phyloP scores from a whole-genome alignment of 1,140 invertebrate species.

The Uloborus diversus region DNA sequence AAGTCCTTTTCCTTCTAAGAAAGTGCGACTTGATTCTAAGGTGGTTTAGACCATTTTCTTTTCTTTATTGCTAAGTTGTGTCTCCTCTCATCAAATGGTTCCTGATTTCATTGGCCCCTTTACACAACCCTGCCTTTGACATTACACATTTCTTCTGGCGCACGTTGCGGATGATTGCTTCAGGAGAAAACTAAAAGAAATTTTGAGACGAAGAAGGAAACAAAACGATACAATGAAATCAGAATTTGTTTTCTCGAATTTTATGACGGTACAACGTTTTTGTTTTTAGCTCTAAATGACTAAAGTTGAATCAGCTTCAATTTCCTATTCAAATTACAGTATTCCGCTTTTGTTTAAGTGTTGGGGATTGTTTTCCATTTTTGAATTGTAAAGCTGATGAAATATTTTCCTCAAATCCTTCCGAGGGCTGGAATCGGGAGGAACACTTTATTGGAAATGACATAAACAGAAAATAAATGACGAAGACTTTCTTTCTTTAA shows the following conservation, averaged over 20 bases:
- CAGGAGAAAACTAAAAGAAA: conserved; percentile 19
- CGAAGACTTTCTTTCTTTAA: too few relatives aligned
- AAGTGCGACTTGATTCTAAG: conserved; percentile 1
- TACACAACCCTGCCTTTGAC: background rate
- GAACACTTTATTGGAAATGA: too few relatives aligned
- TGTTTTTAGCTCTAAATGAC: background rate
- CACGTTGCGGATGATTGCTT: conserved; percentile 23
- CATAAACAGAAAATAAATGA: too few relatives aligned
- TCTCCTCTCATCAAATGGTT: conserved; percentile 37
- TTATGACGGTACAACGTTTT: background rate
- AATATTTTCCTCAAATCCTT: too few relatives aligned
- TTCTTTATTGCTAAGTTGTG: conserved; percentile 30
- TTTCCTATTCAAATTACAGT: background rate
- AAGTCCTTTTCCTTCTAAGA: conserved; percentile 49
- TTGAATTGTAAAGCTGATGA: too few relatives aligned
- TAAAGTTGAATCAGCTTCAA: background rate
- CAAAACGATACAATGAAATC: conserved; percentile 32
- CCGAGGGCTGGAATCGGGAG: too few relatives aligned
- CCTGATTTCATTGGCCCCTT: conserved; percentile 34
- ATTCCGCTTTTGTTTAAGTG: background rate
- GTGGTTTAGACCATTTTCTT: conserved; percentile 28
- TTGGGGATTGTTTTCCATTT: too few relatives aligned
- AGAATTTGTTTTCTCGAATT: conserved; percentile 26
- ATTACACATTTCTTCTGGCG: background rate
- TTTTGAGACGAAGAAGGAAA: background rate